Percentiles rank a stretch among this genome's conserved stretches.
phyloP scores from a whole-genome alignment of 2,113 vertebrate species.

The Labeo catla region DNA sequence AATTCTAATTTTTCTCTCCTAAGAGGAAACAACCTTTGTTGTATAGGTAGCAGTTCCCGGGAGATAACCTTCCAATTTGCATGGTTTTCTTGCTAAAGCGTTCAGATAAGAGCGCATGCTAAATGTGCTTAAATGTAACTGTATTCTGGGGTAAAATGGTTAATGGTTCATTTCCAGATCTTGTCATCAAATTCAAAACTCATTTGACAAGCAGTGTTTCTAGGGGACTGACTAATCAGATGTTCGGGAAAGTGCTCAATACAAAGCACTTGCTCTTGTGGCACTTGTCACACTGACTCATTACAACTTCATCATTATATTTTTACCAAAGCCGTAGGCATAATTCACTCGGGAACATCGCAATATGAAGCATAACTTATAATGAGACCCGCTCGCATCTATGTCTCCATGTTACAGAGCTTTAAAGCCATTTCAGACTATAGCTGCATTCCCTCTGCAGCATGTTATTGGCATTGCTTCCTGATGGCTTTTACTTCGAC shows the following conservation, averaged over 20 bases:
- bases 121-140: conserved; percentile 17
- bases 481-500: conserved; percentile 42
- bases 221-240: conserved; percentile 17
- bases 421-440: conserved; percentile 43
- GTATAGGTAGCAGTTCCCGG: not conserved
- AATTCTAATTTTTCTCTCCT: not conserved
- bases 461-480: conserved; percentile 46
- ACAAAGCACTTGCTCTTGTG: conserved; percentile 13
- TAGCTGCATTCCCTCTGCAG: conserved; percentile 46
- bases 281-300: conserved; percentile 28
- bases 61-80: not conserved
- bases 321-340: conserved; percentile 14
- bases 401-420: conserved; percentile 22
- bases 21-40: not conserved
- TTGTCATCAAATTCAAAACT: conserved; percentile 7
- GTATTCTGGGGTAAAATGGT: not conserved
- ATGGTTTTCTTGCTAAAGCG: not conserved
- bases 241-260: conserved; percentile 4
- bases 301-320: conserved; percentile 28
- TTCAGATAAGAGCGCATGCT: not conserved
- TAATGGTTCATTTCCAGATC: not conserved
- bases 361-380: conserved; percentile 11
- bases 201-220: conserved; percentile 10
- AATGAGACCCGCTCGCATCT: conserved; percentile 9
- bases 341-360: not conserved